Base-by-base conservation (phyloP, 2,888 invertebrate genomes). In the Melanargia galathea region DNA sequence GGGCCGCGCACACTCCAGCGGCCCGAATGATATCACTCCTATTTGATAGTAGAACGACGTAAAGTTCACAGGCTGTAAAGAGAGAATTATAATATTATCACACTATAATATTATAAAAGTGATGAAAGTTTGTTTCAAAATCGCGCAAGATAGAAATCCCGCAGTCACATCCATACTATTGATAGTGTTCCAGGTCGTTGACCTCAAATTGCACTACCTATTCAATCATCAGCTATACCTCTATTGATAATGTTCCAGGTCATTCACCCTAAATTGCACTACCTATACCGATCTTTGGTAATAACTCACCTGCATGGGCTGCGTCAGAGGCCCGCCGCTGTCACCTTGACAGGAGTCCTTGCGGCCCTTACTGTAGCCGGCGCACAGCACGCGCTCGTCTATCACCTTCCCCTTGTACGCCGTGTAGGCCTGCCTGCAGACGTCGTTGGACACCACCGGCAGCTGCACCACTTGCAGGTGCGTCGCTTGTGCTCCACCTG, bases 11-110 rank as follows among this genome's bases (percentile, higher is more conserved):
- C 96, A 96, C 76, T 95, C 95, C 84, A 95, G 95, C 4, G 26
- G 35, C 4, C 96, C 97, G 82, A 95, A 97, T 0, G 96, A 96
- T 0, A 97, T 97, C 56, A 97, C 94, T 13, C 97, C 97, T 64
- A 96, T 93, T 73, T 94, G 92, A 16, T 58, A 48, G 76, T 94
- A 93, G 86, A 92, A 85, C 69, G 75, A 81, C 0, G 84, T 83
- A 22, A 72, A 0, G 73, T 77, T 18, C 74, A 60, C 1, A 71
- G 67, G 71, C 79, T 81, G 77, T 79, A 85, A 91, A 91, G 82
- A 0, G 74, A 79, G 63, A 52, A 11, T n/a, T n/a, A n/a, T n/a
- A n/a, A n/a, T n/a, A n/a, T n/a, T n/a, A n/a, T n/a, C n/a, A n/a
- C n/a, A n/a, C n/a, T n/a, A n/a, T n/a, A n/a, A n/a, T n/a, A n/a